A percentile compares a stretch with the other conserved stretches of the same genome.
These are phyloP conservation scores for Plumapathes pennacea DNA, from an alignment of 92 coral and sea anemone species.

Conservation along the genomic window DNA sequence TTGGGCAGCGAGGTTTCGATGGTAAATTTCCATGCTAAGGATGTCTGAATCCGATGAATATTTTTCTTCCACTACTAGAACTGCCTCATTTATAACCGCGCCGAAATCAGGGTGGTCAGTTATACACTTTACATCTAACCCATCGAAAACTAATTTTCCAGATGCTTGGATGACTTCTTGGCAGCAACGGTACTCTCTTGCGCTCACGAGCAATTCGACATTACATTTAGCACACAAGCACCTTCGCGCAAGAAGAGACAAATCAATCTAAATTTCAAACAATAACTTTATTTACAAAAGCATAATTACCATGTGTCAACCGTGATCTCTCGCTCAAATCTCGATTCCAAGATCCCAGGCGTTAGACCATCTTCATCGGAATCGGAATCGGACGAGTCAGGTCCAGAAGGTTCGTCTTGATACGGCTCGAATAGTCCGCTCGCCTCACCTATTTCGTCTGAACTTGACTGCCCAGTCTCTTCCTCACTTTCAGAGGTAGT, in stretches of 20 bases:
- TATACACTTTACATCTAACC: constrained; percentile 8
- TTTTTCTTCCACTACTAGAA: too few species aligned
- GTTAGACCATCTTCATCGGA: constrained; percentile 7
- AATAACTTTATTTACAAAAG: neutral
- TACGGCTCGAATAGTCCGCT: constrained; percentile 6
- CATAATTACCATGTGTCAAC: constrained; percentile 5
- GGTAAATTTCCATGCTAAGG: too few species aligned
- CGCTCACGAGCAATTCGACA: constrained; percentile 5
- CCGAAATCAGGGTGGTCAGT: constrained; percentile 23
- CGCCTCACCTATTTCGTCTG: constrained; percentile 1
- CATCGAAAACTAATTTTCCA: constrained; percentile 3
- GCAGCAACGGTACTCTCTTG: constrained; percentile 35
- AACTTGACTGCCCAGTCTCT: constrained; percentile 4
- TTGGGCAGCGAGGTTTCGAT: too few species aligned
- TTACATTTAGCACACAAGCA: constrained; percentile 16
- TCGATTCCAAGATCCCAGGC: constrained; percentile 1
- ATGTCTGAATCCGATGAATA: too few species aligned
- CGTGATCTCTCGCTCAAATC: constrained; percentile 7
- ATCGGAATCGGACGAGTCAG: neutral
- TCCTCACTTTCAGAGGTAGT: neutral
- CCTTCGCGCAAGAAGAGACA: too few species aligned
- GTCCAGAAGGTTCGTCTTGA: constrained; percentile 1
- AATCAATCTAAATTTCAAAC: neutral
- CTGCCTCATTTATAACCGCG: constrained; percentile 21
- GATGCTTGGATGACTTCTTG: constrained; percentile 12